Conservation (phyloP, 2,888 invertebrate species). For the Drosophila putrida region DNA sequence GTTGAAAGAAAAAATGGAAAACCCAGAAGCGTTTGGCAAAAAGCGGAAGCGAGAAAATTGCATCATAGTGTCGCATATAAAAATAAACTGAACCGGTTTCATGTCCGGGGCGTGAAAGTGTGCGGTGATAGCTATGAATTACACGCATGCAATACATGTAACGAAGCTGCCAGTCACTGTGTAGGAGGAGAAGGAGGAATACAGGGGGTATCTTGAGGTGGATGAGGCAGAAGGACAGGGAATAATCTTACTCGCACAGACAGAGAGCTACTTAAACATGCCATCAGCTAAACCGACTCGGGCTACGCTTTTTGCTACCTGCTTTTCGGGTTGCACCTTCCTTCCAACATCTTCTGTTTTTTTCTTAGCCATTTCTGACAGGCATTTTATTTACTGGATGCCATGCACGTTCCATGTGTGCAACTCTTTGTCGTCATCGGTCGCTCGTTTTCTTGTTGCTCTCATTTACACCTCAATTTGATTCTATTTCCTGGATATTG, state of each 20-base stretch:
- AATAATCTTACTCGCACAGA: slow-evolving; percentile 36
- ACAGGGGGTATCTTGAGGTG: neutral
- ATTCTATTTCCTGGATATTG: slow-evolving; percentile 74
- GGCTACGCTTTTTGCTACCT: slow-evolving; percentile 31
- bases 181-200: neutral
- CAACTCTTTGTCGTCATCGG: slow-evolving; percentile 34
- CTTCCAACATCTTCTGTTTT: neutral
- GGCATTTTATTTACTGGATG: slow-evolving; percentile 58
- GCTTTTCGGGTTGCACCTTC: slow-evolving; percentile 14
- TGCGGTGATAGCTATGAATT: slow-evolving; percentile 73
- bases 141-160: slow-evolving; percentile 72
- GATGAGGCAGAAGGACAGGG: neutral
- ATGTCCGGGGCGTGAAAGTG: slow-evolving; percentile 51
- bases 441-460: slow-evolving; percentile 58
- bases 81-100: slow-evolving; percentile 75
- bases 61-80: slow-evolving; percentile 80
- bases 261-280: slow-evolving; percentile 75
- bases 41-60: slow-evolving; percentile 77
- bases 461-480: slow-evolving; percentile 82
- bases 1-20: slow-evolving; percentile 17
- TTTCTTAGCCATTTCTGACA: slow-evolving; percentile 28
- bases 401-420: slow-evolving; percentile 55
- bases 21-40: slow-evolving; percentile 43
- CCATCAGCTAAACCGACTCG: slow-evolving; percentile 65
- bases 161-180: slow-evolving; percentile 34